Evolutionary conservation across 2,888 invertebrate species (phyloP).

Genomic region (Eupithecia abbreviata): DNA sequence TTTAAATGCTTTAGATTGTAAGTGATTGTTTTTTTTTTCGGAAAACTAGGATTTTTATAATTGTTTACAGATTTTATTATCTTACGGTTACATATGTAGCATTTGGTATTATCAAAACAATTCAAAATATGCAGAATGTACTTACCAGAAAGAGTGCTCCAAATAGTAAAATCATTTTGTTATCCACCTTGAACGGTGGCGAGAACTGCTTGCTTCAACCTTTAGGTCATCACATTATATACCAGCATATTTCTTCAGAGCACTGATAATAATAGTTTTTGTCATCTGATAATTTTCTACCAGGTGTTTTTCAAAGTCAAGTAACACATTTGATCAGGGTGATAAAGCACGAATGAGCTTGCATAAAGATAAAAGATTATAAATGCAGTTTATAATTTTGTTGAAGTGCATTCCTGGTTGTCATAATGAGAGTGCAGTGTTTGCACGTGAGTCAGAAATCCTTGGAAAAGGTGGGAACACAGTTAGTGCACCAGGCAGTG

Average conservation of each 20-base stretch:
- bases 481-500: not conserved
- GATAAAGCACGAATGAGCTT: slow-evolving; percentile 43
- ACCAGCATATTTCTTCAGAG: slow-evolving; percentile 64
- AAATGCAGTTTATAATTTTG: slow-evolving; percentile 12
- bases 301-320: slow-evolving; percentile 34
- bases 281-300: slow-evolving; percentile 36
- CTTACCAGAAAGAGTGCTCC: slow-evolving; percentile 66
- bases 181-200: slow-evolving; percentile 61
- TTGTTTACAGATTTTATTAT: too few relatives aligned
- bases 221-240: slow-evolving; percentile 58
- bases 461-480: slow-evolving; percentile 2
- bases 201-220: slow-evolving; percentile 50
- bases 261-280: slow-evolving; percentile 47
- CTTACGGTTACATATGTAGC: too few relatives aligned
- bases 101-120: not conserved
- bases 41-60: too few relatives aligned
- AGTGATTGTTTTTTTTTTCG: too few relatives aligned
- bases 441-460: slow-evolving; percentile 29
- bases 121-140: not conserved
- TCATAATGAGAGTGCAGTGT: slow-evolving; percentile 28
- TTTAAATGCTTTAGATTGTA: too few relatives aligned
- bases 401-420: slow-evolving; percentile 19
- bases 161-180: slow-evolving; percentile 56
- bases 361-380: slow-evolving; percentile 34
- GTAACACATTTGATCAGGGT: slow-evolving; percentile 34